Evolutionary conservation across 2,113 vertebrate genomes (phyloP).

Genomic region (Scophthalmus maximus): DNA sequence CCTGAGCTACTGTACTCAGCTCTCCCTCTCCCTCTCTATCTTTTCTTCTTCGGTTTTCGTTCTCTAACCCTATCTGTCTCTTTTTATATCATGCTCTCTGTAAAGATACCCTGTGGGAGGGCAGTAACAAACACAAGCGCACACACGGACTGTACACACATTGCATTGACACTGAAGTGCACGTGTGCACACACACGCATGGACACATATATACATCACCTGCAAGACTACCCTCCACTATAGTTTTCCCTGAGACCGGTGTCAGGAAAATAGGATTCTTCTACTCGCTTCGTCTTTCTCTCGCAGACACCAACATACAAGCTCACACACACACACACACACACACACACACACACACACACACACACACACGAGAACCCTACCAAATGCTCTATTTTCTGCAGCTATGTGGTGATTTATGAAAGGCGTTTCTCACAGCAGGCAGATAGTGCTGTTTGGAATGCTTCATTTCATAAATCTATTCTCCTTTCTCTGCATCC

Average conservation of each 20-base stretch:
- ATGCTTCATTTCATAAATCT: conserved; percentile 83
- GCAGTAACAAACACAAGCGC: conserved; percentile 60
- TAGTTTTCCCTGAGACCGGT: conserved; percentile 47
- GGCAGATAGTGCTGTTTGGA: conserved; percentile 77
- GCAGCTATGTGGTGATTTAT: conserved; percentile 77
- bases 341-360: conserved; percentile 36
- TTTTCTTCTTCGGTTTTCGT: conserved; percentile 65
- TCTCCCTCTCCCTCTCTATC: conserved; percentile 63
- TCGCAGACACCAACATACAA: conserved; percentile 32
- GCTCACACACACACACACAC: conserved; percentile 31
- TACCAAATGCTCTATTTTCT: conserved; percentile 80
- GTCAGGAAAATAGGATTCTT: conserved; percentile 63
- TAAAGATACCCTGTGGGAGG: conserved; percentile 75
- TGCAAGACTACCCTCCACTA: conserved; percentile 44
- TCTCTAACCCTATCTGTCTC: conserved; percentile 78
- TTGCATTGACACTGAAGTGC: conserved; percentile 34
- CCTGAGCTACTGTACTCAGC: conserved; percentile 67
- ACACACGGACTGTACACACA: conserved; percentile 33
- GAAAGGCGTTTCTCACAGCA: conserved; percentile 78
- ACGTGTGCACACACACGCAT: conserved; percentile 9
- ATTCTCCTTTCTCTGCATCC: conserved; percentile 66
- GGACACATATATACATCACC: conserved; percentile 40
- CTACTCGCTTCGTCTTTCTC: conserved; percentile 26
- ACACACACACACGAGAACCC: conserved; percentile 39
- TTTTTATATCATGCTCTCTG: conserved; percentile 74